phyloP scores from a whole-genome alignment of 2,888 invertebrate species.

The Cheilosia soror region DNA sequence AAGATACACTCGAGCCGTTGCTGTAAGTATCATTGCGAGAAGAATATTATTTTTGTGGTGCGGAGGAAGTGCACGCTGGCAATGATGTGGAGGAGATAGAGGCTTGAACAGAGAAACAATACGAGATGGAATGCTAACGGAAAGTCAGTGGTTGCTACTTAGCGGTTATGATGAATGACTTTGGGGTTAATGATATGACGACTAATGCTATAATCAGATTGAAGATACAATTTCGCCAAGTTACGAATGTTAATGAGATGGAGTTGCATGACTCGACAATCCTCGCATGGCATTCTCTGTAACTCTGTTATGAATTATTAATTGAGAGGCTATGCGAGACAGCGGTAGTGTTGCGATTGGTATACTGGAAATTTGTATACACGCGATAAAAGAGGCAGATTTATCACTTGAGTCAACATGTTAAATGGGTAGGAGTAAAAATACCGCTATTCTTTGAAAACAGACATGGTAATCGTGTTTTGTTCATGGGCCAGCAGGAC shows the following conservation, averaged over 20 bases:
- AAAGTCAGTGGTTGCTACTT: conserved; percentile 71
- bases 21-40: conserved; percentile 43
- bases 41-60: conserved; percentile 26
- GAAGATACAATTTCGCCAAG: conserved; percentile 63
- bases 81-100: background rate
- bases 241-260: conserved; percentile 29
- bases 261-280: conserved; percentile 43
- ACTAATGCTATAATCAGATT: conserved; percentile 69
- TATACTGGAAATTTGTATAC: conserved; percentile 17
- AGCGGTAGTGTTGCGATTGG: conserved; percentile 11
- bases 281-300: conserved; percentile 13
- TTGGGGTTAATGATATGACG: conserved; percentile 74
- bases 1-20: conserved; percentile 14
- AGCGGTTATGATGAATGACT: conserved; percentile 74
- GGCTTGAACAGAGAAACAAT: conserved; percentile 30
- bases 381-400: conserved; percentile 14
- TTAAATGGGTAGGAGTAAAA: conserved; percentile 2
- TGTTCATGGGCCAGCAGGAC: background rate
- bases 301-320: conserved; percentile 47
- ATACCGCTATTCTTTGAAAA: background rate
- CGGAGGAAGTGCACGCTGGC: conserved; percentile 15
- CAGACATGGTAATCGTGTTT: background rate
- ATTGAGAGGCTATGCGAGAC: conserved; percentile 27
- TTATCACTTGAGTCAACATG: conserved; percentile 12
- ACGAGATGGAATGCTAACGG: conserved; percentile 72